Evolutionary conservation across 2,797 vertebrate genomes (phyloP), one percentile per base, ranked within the genome.

Genomic region (Typhlichthys eigenmanni): DNA sequence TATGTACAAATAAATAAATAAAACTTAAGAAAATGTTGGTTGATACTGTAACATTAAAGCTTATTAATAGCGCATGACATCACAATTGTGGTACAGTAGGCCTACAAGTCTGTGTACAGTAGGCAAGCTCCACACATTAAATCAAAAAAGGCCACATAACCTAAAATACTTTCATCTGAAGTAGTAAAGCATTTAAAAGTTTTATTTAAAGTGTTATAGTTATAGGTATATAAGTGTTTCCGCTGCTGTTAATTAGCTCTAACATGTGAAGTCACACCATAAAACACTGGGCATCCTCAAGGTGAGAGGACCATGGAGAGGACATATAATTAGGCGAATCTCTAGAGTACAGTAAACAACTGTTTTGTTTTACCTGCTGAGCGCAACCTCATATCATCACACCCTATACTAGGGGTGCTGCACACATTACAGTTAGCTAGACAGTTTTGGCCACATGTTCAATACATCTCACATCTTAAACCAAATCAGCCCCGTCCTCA

Each of bases 211-310:
- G 59, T 62, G 19, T 46, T 68, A 66, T 66, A 61, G 57, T 17
- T 47, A 47, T 29, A 19, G 71, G 68, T 59, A 54, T 43, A 29
- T 29, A 29, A 29, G 24, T 29, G 24, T 29, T 55, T 80, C 70
- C 32, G 11, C 61, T 59, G 62, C 64, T 17, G 46, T 61, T 66
- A 70, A 45, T 66, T 12, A 69, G 72, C 62, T 58, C 29, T 16
- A 5, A 69, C 84, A 80, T 81, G 24, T 29, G 24, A 67, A 80
- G 85, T 68, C 68, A 66, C 63, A 59, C 46, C 84, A 78, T 72
- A 79, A 60, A 72, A 77, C 66, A 74, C 61, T 68, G 76, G 81
- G 67, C 71, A 56, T 71, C 80, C 58, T 57, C 13, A 0, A 45
- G 65, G 71, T 67, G 14, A 78, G 64, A 55, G 24, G 24, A 29